Evolutionary conservation across 30 jellyfish, hydroid and myxozoan species (phyloP).

Genomic region (Aurelia aurita complex sp. Pacific): DNA sequence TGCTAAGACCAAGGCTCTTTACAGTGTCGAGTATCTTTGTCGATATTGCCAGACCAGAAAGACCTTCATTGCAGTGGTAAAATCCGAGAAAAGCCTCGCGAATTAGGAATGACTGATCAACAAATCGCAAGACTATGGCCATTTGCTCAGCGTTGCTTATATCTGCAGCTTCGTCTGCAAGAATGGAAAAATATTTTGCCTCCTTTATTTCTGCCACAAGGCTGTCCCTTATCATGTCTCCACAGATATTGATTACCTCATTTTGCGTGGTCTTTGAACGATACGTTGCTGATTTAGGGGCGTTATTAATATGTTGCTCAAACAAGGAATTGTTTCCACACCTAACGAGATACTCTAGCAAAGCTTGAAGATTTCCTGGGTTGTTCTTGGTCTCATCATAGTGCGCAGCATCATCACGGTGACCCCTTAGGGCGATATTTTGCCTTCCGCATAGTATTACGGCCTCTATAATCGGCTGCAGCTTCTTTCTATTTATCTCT

Average conservation of each 20-base stretch:
- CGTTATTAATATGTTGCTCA: no score
- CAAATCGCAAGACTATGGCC: constrained; percentile 49
- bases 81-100: constrained; percentile 71
- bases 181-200: constrained; percentile 40
- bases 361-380: constrained; percentile 28
- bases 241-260: constrained; percentile 62
- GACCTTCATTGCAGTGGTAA: constrained; percentile 58
- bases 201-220: constrained; percentile 12
- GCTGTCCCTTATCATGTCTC: constrained; percentile 18
- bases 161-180: constrained; percentile 69
- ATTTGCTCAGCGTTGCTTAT: constrained; percentile 45
- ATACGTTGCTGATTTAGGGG: no score
- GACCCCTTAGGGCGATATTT: constrained; percentile 21
- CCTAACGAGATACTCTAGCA: neutral
- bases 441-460: constrained; percentile 9
- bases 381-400: constrained; percentile 4
- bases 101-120: constrained; percentile 12
- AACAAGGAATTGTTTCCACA: no score
- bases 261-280: neutral
- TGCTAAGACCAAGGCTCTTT: constrained; percentile 34
- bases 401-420: neutral
- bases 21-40: constrained; percentile 16
- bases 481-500: neutral
- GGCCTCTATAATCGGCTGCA: neutral
- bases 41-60: constrained; percentile 55